Percentiles rank a stretch among this genome's conserved stretches.
These are phyloP conservation scores for Hylaeus anthracinus DNA, from an alignment of 1,140 invertebrate species.

Conservation along the genomic window DNA sequence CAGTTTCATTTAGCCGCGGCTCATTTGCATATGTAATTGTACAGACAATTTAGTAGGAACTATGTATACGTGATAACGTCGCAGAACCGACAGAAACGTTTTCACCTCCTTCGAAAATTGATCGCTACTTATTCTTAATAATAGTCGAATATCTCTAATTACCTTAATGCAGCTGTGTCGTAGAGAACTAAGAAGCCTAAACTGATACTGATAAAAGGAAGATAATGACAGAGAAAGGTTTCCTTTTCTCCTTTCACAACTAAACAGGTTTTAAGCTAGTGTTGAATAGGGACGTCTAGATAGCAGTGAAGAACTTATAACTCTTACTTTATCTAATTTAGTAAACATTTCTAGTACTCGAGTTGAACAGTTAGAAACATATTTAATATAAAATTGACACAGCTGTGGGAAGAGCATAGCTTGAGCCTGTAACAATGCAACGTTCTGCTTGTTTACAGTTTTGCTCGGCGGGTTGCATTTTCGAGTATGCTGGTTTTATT, in stretches of 20 bases:
- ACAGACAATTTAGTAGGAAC: background rate
- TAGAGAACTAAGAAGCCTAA: background rate
- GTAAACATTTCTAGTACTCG: no score
- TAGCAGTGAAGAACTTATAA: no score
- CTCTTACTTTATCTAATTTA: no score
- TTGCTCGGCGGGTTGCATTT: no score
- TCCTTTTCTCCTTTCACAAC: constrained; percentile 22
- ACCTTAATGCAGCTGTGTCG: background rate
- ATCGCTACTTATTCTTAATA: background rate
- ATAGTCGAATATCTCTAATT: background rate
- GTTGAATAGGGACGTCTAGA: background rate
- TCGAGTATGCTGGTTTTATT: no score
- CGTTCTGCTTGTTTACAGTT: no score
- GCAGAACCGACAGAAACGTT: background rate
- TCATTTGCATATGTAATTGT: constrained; percentile 25
- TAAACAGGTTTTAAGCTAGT: constrained; percentile 30
- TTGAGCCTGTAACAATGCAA: no score
- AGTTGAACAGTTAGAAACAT: no score
- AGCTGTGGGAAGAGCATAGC: no score
- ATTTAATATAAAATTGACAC: no score
- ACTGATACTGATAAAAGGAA: background rate
- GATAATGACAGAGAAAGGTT: background rate
- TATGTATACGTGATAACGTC: background rate
- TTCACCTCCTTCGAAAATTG: background rate
- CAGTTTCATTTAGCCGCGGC: constrained; percentile 10